Base-by-base conservation (phyloP, 2,113 vertebrate species). In the Nothobranchius furzeri region DNA sequence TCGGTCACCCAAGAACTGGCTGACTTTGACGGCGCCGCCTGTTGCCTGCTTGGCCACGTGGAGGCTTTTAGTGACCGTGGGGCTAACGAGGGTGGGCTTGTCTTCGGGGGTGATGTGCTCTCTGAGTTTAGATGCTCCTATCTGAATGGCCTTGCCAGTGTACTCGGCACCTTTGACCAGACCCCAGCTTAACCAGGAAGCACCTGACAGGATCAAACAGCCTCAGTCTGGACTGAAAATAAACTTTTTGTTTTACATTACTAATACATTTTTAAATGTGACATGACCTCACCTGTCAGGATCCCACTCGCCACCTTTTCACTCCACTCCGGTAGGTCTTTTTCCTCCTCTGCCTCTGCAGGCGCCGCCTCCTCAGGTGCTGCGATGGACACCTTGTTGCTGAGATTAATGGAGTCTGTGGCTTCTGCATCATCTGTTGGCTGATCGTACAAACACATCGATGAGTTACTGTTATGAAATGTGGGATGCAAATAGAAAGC, bases 101-200 rank as follows among this genome's bases (percentile, higher is more conserved):
- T 99, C 96, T 73, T 99, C 98, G 0, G 97, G 96, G 1, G 96
- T 96, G 79, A 99, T 96, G 85, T 96, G 96, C 53, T 97, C 95
- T 78, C 97, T 80, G 58, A 98, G 93, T 83, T 97, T 98, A 24
- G 96, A 94, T 1, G 98, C 97, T 25, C 98, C 98, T 88, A 95
- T 96, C 68, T 98, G 95, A 78, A 99, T 97, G 62, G 95, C 98
- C 86, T 94, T 98, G 30, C 96, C 97, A 0, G 98, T 99, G 75
- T 93, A 95, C 80, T 98, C 97, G 3, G 97, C 98, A 61, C 98
- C 98, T 91, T 98, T 99, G 52, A 95, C 91, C 65, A 99, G 89
- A 49, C 98, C 96, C 96, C 96, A 98, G 87, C 96, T 99, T 70
- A 99, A 87, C 98, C 97, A 99, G 54, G 96, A 98, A 7, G 98